These are phyloP conservation scores for Mya arenaria DNA, from an alignment of 1,140 invertebrate species.

Conservation along the genomic window DNA sequence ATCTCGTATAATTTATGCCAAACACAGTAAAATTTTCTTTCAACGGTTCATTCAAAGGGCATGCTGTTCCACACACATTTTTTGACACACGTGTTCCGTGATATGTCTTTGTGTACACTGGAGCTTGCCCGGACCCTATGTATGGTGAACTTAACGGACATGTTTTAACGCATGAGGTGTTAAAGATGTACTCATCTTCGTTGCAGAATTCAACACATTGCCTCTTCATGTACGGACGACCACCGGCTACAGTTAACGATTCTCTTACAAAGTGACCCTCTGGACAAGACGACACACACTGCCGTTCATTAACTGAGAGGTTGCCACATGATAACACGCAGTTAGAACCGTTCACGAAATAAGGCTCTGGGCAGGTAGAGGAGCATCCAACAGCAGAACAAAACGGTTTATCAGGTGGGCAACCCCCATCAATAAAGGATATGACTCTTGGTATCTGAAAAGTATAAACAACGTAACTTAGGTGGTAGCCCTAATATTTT, in stretches of 20 bases:
- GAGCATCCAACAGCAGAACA: slow-evolving; percentile 14
- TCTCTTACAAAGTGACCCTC: not conserved
- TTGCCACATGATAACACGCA: slow-evolving; percentile 6
- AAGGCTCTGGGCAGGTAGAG: not conserved
- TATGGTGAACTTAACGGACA: not conserved
- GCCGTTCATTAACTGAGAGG: not conserved
- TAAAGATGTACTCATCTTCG: not conserved
- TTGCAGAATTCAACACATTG: not conserved
- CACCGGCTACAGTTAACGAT: not conserved
- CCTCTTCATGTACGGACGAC: not conserved
- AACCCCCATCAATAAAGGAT: not conserved
- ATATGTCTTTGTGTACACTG: not conserved
- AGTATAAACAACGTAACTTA: too few relatives aligned
- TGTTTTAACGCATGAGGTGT: not conserved
- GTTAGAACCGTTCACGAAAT: not conserved
- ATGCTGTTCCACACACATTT: not conserved
- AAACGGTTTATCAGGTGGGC: slow-evolving; percentile 8
- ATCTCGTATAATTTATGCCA: not conserved
- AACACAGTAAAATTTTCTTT: not conserved
- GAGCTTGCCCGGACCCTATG: not conserved
- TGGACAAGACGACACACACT: not conserved
- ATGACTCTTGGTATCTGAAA: too few relatives aligned
- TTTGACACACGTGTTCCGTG: not conserved
- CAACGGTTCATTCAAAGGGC: not conserved
- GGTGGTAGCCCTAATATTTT: too few relatives aligned